Conservation (phyloP, 2,888 invertebrate genomes). For the Erynnis tages region DNA sequence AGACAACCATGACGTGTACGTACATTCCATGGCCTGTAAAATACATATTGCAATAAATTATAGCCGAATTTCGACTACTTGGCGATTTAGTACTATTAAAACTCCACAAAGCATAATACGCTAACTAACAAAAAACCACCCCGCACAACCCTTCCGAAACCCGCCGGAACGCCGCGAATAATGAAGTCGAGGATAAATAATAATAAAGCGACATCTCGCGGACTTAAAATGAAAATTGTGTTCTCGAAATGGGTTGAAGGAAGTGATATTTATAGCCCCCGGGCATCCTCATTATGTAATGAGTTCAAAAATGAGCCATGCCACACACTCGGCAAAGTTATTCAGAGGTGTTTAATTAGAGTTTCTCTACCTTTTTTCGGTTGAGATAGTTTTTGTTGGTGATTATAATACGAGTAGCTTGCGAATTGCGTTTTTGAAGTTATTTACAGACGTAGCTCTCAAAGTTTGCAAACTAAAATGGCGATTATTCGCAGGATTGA, state of each 20-base stretch:
- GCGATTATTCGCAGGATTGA: too few species aligned
- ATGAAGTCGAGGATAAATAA: conserved; percentile 62
- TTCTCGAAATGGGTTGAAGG: conserved; percentile 62
- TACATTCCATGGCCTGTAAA: too few species aligned
- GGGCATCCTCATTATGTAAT: conserved; percentile 53
- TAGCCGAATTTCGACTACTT: too few species aligned
- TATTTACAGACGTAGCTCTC: too few species aligned
- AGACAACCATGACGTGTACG: too few species aligned
- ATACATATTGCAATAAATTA: too few species aligned
- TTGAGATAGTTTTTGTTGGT: neutral
- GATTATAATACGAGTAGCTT: too few species aligned
- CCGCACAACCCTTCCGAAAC: conserved; percentile 33
- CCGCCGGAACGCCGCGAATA: conserved; percentile 29
- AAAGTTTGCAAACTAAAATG: too few species aligned
- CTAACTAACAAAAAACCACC: neutral
- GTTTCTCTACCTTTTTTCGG: neutral
- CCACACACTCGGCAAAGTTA: conserved; percentile 1
- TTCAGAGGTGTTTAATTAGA: neutral
- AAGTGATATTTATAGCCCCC: conserved; percentile 73
- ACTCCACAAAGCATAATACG: neutral
- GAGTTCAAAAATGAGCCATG: conserved; percentile 42
- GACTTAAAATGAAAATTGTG: conserved; percentile 79
- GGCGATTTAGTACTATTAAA: too few species aligned
- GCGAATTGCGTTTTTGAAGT: too few species aligned
- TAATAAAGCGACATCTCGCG: conserved; percentile 58